Evolutionary conservation across 2,113 vertebrate species (phyloP).

Genomic region (Melanerpes aurifrons): DNA sequence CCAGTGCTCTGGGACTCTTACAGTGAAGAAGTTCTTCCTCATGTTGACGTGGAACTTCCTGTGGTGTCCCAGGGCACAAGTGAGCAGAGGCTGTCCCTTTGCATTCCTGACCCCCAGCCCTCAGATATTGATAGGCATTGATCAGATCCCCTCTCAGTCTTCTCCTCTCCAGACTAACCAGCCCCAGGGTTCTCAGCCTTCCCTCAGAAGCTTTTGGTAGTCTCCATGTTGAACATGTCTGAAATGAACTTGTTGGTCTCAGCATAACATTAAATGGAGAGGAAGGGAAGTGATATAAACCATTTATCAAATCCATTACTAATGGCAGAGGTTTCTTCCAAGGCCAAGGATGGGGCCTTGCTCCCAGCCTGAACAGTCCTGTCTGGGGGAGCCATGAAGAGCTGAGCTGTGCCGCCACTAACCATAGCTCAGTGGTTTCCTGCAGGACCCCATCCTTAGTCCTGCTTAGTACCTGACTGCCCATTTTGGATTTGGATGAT

Average conservation of each 20-base stretch:
- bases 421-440: neutral
- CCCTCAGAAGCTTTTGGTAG: neutral
- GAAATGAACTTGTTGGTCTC: neutral
- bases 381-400: neutral
- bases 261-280: neutral
- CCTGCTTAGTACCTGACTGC: neutral
- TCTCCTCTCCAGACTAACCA: too few species aligned
- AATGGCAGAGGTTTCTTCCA: neutral
- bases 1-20: too few species aligned
- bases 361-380: neutral
- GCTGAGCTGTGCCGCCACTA: neutral
- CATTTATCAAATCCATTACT: conserved; percentile 3
- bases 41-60: too few species aligned
- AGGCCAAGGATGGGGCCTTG: neutral
- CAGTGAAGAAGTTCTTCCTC: too few species aligned
- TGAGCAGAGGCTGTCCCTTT: too few species aligned
- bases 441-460: neutral
- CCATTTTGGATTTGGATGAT: neutral
- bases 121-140: too few species aligned
- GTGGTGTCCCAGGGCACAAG: too few species aligned
- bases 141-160: too few species aligned
- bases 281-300: neutral
- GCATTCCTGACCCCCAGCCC: too few species aligned
- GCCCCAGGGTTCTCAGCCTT: too few species aligned
- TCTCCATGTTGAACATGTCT: neutral